Conservation (phyloP, 1,140 invertebrate species). For the Bombus fervidus region DNA sequence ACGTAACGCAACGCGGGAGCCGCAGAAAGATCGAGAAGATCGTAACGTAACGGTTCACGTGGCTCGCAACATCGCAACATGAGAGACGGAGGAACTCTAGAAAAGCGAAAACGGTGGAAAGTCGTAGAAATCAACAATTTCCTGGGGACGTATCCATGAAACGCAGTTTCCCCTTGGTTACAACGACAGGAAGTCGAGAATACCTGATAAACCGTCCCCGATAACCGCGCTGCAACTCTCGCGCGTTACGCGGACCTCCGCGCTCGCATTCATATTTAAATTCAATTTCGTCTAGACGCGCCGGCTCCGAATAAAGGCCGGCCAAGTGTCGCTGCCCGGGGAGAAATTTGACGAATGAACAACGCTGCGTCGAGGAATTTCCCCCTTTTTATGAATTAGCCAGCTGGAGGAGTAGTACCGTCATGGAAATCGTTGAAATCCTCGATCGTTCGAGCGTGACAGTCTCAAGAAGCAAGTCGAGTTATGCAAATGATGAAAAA, state of each 20-base stretch:
- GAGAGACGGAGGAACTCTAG: background rate
- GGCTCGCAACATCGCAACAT: background rate
- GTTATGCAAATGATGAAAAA: background rate
- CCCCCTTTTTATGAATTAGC: slow-evolving; percentile 34
- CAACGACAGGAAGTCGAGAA: slow-evolving; percentile 28
- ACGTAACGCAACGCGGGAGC: no score
- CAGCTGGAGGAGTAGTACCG: background rate
- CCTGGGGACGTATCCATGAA: slow-evolving; percentile 2
- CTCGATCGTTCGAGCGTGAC: background rate
- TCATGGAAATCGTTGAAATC: background rate
- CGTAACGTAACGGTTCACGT: background rate
- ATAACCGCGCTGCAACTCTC: slow-evolving; percentile 21
- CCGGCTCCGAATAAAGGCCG: slow-evolving; percentile 42
- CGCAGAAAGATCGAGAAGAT: background rate
- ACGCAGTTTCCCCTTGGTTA: background rate
- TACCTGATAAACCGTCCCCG: slow-evolving; percentile 31
- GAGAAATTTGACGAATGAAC: slow-evolving; percentile 44
- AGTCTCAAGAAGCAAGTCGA: background rate
- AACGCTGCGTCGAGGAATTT: slow-evolving; percentile 34
- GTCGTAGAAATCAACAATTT: slow-evolving; percentile 20
- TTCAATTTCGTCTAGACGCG: slow-evolving; percentile 69
- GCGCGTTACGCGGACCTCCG: slow-evolving; percentile 35
- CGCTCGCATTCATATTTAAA: slow-evolving; percentile 67
- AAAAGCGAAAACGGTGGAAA: background rate
- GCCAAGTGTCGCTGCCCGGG: slow-evolving; percentile 32